These are phyloP conservation scores for Gambusia holbrooki DNA, from an alignment of 2,113 vertebrate genomes.

Conservation along the genomic window DNA sequence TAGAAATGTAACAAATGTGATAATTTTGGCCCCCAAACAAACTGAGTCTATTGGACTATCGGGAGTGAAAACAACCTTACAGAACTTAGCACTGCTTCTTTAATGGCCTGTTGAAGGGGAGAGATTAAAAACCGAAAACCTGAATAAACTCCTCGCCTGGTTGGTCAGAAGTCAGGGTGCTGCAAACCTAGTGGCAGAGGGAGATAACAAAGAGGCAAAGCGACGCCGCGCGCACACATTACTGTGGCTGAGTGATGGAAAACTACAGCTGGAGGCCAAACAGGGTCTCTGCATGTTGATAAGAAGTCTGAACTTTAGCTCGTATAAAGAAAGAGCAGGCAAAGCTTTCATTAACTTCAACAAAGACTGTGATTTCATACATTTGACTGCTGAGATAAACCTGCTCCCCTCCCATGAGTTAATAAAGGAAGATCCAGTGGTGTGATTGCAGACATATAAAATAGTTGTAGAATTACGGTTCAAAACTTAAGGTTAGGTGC, in stretches of 20 bases:
- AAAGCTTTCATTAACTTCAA: slow-evolving; percentile 38
- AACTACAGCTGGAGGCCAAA: slow-evolving; percentile 29
- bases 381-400: neutral
- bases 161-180: slow-evolving; percentile 31
- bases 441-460: neutral
- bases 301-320: slow-evolving; percentile 40
- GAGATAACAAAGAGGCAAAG: slow-evolving; percentile 47
- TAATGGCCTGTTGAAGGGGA: slow-evolving; percentile 19
- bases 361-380: slow-evolving; percentile 3
- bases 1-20: too few species aligned
- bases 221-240: slow-evolving; percentile 9
- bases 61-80: too few species aligned
- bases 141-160: slow-evolving; percentile 11
- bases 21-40: too few species aligned
- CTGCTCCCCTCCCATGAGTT: slow-evolving; percentile 9
- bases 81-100: neutral
- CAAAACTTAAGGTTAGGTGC: neutral
- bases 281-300: slow-evolving; percentile 21
- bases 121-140: slow-evolving; percentile 36
- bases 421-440: neutral
- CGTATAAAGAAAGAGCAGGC: slow-evolving; percentile 6
- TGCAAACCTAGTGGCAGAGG: slow-evolving; percentile 20
- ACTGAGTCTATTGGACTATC: too few species aligned
- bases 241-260: slow-evolving; percentile 22
- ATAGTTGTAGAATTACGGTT: neutral